Percentiles rank a stretch among this genome's conserved stretches.
phyloP scores from a whole-genome alignment of 2,113 vertebrate species.

The Gorsachius goisagi region DNA sequence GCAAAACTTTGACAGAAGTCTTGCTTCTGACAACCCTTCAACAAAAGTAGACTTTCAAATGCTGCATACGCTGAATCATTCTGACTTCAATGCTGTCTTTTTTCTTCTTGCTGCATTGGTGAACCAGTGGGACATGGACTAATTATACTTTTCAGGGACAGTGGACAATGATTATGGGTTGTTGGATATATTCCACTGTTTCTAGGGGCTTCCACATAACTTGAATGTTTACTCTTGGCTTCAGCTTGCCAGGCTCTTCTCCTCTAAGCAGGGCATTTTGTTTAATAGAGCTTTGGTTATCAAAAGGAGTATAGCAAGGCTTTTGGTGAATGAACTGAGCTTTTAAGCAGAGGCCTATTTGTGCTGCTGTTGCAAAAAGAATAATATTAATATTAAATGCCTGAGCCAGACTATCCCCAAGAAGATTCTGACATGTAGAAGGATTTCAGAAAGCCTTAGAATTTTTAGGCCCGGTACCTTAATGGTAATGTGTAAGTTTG shows the following conservation, averaged over 20 bases:
- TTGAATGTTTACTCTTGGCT: constrained; percentile 49
- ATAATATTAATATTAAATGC: neutral
- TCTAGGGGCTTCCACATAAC: constrained; percentile 42
- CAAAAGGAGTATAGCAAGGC: neutral
- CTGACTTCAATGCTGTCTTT: neutral
- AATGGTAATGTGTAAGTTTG: neutral
- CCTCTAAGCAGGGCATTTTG: neutral
- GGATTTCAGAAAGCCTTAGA: neutral
- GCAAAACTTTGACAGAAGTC: neutral
- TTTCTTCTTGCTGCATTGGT: neutral
- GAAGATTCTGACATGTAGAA: neutral
- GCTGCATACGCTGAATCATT: neutral
- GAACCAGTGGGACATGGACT: constrained; percentile 23
- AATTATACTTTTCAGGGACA: constrained; percentile 52
- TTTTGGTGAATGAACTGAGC: neutral
- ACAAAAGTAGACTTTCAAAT: neutral
- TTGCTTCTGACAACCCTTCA: neutral
- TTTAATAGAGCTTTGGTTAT: constrained; percentile 16
- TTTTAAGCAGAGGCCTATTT: neutral
- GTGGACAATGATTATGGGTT: constrained; percentile 49
- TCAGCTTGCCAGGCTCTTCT: neutral
- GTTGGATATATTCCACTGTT: constrained; percentile 61
- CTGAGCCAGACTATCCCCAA: neutral
- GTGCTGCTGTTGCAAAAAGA: neutral
- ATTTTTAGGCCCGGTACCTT: neutral